Base-by-base conservation (phyloP, 2,113 vertebrate genomes). In the Siphamia tubifer region DNA sequence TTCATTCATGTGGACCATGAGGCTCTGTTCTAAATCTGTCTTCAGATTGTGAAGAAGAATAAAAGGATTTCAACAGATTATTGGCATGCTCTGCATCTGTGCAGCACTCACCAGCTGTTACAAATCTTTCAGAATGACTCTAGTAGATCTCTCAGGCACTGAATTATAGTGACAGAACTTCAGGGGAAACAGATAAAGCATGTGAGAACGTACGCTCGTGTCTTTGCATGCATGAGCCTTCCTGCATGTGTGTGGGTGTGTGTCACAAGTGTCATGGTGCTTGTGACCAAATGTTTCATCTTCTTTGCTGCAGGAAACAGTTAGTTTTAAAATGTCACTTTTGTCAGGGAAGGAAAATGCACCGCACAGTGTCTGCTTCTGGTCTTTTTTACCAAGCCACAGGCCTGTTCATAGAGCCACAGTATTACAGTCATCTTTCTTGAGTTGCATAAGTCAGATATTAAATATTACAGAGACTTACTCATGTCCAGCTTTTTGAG, bases 11-110 rank as follows among this genome's bases (percentile, higher is more conserved):
- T 85, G 84, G 84, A 82, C 72, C 60, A 75, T 84, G 81, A 76
- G 73, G 74, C 10, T 36, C 62, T 74, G 68, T 71, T 82, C 86
- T 80, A 82, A 87, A 82, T 86, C 73, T 83, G 84, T 86, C 77
- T 82, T 44, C 68, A 81, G 77, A 84, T 76, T 78, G 49, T 61
- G n/a, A 34, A 43, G 16, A 73, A 79, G 69, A 83, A 82, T 72
- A 76, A 81, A 87, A 31, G 72, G 81, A 87, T 90, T 87, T 84
- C 55, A 80, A 74, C 66, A 88, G 86, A 90, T 91, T 91, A 89
- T 77, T 83, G 77, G 74, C 66, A 56, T 74, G 70, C 54, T 68
- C 67, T 63, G 70, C 79, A 81, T 89, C 79, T 90, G 81, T 68
- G 77, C 23, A 4, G 53, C 63, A 53, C 58, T 86, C 51, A 81